These are phyloP conservation scores for Tineola bisselliella DNA, from an alignment of 2,888 invertebrate species.

Conservation along the genomic window DNA sequence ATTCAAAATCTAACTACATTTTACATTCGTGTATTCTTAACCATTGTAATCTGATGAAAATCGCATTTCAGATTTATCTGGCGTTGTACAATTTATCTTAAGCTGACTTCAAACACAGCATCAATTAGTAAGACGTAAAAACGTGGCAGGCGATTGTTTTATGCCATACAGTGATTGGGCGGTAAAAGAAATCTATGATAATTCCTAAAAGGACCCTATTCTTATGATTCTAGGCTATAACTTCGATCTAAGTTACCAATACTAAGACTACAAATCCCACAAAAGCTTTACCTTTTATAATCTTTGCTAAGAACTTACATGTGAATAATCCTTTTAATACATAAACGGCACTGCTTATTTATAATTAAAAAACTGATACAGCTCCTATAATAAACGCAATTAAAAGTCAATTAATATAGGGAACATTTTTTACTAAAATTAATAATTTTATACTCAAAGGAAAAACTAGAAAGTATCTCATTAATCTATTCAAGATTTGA, in stretches of 20 bases:
- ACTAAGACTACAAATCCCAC: not conserved
- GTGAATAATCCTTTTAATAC: not conserved
- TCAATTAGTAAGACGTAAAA: no score
- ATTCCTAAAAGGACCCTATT: conserved; percentile 29
- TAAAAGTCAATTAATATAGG: conserved; percentile 83
- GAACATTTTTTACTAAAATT: conserved; percentile 74
- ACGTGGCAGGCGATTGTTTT: no score
- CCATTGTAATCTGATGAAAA: no score
- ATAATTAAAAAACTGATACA: no score
- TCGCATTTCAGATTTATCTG: no score
- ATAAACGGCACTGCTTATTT: conserved; percentile 28
- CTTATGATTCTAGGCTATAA: conserved; percentile 65
- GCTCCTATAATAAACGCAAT: not conserved
- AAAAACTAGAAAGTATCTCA: no score
- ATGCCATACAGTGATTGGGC: conserved; percentile 20
- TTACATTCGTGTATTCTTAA: no score
- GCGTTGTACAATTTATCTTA: no score
- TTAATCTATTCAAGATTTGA: no score
- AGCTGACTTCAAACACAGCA: no score
- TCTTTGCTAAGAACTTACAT: conserved; percentile 40
- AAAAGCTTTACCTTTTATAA: not conserved
- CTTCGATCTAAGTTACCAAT: conserved; percentile 17
- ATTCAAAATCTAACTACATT: no score
- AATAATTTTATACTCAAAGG: conserved; percentile 31
- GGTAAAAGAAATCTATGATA: conserved; percentile 20